These are phyloP conservation scores for Pelobates fuscus DNA, from an alignment of 2,113 vertebrate species.

Conservation along the genomic window DNA sequence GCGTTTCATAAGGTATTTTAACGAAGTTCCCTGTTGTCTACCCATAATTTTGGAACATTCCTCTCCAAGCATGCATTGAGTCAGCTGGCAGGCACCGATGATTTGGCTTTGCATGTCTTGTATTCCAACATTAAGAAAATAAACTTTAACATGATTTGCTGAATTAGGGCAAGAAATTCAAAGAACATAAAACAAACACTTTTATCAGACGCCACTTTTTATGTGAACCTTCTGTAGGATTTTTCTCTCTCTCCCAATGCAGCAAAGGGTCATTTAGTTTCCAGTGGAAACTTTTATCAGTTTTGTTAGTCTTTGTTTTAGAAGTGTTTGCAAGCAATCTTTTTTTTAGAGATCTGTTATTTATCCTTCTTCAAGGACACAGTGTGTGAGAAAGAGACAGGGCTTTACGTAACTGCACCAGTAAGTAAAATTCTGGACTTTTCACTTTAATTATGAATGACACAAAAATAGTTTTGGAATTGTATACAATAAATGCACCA, in stretches of 20 bases:
- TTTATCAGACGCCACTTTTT: conserved; percentile 30
- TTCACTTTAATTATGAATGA: conserved; percentile 13
- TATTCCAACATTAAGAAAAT: conserved; percentile 17
- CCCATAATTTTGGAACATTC: too few relatives aligned
- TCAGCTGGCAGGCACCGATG: too few relatives aligned
- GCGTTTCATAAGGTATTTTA: too few relatives aligned
- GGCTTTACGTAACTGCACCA: conserved; percentile 22
- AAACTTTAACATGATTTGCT: conserved; percentile 41
- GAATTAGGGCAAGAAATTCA: conserved; percentile 39
- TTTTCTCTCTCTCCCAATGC: background rate
- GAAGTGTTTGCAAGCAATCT: conserved; percentile 45
- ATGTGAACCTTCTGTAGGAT: conserved; percentile 14
- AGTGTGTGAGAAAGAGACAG: conserved; percentile 34
- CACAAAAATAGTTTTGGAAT: conserved; percentile 13
- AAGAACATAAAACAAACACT: conserved; percentile 36
- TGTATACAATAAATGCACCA: too few relatives aligned
- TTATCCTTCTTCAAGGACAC: conserved; percentile 49
- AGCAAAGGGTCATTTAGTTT: conserved; percentile 36
- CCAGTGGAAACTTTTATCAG: conserved; percentile 46
- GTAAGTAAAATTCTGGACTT: conserved; percentile 26
- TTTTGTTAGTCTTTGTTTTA: conserved; percentile 41
- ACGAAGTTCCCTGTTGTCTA: too few relatives aligned
- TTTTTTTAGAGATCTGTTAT: conserved; percentile 45
- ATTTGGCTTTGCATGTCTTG: conserved; percentile 1
- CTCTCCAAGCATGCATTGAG: too few relatives aligned